Base-by-base conservation (phyloP, 1,140 invertebrate species). In the Drosophila virilis region DNA sequence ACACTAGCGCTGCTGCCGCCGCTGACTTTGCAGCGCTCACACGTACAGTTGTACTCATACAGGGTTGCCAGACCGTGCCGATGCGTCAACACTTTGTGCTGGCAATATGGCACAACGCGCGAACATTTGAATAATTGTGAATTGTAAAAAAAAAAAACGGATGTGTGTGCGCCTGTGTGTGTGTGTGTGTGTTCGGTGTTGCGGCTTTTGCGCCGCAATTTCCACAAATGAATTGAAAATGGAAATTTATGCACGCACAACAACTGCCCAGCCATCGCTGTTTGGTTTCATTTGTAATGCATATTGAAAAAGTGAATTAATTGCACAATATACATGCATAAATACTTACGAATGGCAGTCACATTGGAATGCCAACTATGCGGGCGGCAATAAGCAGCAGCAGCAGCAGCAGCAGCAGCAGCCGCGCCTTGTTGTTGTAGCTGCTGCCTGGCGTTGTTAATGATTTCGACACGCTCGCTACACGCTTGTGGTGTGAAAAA, bases 261-360 rank as follows among this genome's bases (percentile, higher is more conserved):
- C 45, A 48, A 38, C 42, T 40, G 15, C 51, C 17, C 42, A 2
- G 43, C 33, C 45, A 33, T 1, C 17, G 33, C 43, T 76, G 40
- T 48, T 13, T 70, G 55, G 51, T 64, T 64, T 57, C 69, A 66
- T 64, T 62, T 68, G 74, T 78, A 85, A 71, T 82, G 70, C 70
- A 78, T 78, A 75, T 83, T 66, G 67, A 72, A 83, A 86, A 84
- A 80, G 77, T 88, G 77, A 79, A 88, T 88, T 89, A 88, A 88
- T 88, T 88, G 83, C 83, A 86, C 82, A 85, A 85, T 85, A 72
- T 75, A 81, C 57, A 55, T 61, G 38, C 48, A 67, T 51, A 67
- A 28, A 51, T 43, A 60, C 12, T 32, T 51, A 61, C 50, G 51
- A 77, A 57, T 67, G 60, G 61, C 73, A 65, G 77, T 78, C 83